phyloP scores from a whole-genome alignment of 2,113 vertebrate species.

The Nestor notabilis region DNA sequence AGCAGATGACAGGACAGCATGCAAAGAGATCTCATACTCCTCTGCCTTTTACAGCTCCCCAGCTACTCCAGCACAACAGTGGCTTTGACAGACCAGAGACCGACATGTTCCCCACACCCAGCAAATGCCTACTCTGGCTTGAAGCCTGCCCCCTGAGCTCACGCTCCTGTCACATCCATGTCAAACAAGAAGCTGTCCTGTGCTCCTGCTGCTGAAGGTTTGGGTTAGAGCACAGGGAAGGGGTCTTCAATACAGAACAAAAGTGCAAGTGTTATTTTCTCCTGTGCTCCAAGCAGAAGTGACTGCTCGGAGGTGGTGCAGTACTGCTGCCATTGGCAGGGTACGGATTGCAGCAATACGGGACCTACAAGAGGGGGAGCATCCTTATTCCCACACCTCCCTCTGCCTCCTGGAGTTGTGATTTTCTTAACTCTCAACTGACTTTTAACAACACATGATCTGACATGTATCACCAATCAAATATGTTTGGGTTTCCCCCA shows the following conservation, averaged over 20 bases:
- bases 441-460: background rate
- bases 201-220: background rate
- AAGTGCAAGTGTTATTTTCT: background rate
- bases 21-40: background rate
- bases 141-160: background rate
- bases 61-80: rapidly evolving
- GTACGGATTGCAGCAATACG: background rate
- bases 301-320: rapidly evolving
- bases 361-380: background rate
- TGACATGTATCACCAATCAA: background rate
- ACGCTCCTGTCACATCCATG: background rate
- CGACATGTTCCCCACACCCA: background rate
- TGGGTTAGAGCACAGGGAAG: background rate
- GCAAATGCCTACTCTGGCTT: background rate
- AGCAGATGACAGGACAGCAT: background rate
- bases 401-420: background rate
- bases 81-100: background rate
- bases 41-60: background rate
- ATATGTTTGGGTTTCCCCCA: background rate
- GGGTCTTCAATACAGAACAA: background rate
- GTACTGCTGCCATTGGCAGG: background rate
- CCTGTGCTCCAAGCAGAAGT: background rate
- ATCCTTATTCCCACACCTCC: background rate
- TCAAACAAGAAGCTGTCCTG: background rate
- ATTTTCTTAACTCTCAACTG: background rate